Base-by-base conservation (phyloP, 1,140 invertebrate species). In the Subanguina moxae region DNA sequence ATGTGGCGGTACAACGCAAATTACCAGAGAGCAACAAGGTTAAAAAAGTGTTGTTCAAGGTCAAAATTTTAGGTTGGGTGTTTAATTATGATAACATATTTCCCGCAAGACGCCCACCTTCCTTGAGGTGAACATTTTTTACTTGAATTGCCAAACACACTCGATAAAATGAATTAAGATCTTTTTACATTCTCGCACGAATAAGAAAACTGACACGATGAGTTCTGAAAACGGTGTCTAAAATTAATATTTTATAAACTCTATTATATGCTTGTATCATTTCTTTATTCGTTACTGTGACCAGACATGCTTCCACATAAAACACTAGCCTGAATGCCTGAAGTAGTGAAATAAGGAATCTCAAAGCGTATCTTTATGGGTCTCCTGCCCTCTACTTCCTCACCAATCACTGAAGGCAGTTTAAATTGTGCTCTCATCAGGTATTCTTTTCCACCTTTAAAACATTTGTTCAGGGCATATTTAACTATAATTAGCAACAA, bases 301-400 rank as follows among this genome's bases (percentile, higher is more conserved):
- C 58, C 11, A n/a, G n/a, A n/a, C 28, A 28, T 59, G 23, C 27
- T 21, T 15, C 3, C 65, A 21, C 25, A 42, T 57, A 21, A 46
- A 76, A 17, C 74, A 48, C 32, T 83, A 90, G n/a, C 90, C 87
- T 98, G 95, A 78, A 99, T 97, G 3, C 96, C 96, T 23, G 94
- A 97, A 56, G 95, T 97, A 0, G 95, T 99, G 77, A 98, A 99
- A 80, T 99, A 99, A 0, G 96, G 96, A 78, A 99, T 98, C 86
- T 99, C 96, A 86, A 99, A 99, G 85, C 94, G 94, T 3, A 99
- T 94, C 85, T 94, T 91, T 75, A 99, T 98, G 0, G 96, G 96
- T 42, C 94, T 94, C 83, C 93, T 93, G 0, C 93, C 94, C 85
- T 99, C 95, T 11, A 88, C 86, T 74, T 99, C 94, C 82, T 97